Evolutionary conservation across 1,140 invertebrate species (phyloP).

Genomic region (Amyelois transitella): DNA sequence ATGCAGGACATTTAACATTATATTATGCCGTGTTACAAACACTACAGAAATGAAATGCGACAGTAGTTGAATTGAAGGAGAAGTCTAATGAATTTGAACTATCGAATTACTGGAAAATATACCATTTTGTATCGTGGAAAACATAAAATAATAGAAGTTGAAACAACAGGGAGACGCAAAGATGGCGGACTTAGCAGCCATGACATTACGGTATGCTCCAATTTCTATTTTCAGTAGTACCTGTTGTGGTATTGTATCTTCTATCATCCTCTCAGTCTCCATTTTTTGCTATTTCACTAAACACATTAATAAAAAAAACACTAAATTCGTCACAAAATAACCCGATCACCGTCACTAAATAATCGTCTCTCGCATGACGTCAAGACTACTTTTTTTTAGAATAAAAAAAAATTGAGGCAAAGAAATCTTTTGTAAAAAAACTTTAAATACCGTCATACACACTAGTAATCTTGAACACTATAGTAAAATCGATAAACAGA

Average conservation of each 20-base stretch:
- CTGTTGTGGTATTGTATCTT: slow-evolving; percentile 64
- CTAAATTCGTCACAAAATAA: slow-evolving; percentile 52
- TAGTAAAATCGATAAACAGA: no score
- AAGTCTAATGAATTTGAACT: background rate
- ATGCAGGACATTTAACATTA: background rate
- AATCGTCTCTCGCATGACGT: slow-evolving; percentile 67
- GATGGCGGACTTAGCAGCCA: slow-evolving; percentile 55
- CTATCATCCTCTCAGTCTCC: slow-evolving; percentile 71
- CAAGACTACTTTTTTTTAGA: slow-evolving; percentile 37
- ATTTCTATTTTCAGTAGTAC: slow-evolving; percentile 45
- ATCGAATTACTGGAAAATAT: background rate
- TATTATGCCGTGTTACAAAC: background rate
- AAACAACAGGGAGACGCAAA: slow-evolving; percentile 42
- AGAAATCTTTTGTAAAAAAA: background rate
- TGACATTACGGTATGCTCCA: slow-evolving; percentile 62
- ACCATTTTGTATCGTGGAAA: slow-evolving; percentile 19
- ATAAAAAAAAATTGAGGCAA: background rate
- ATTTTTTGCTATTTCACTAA: slow-evolving; percentile 66
- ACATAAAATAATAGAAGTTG: slow-evolving; percentile 33
- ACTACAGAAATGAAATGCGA: no score
- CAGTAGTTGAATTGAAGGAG: no score
- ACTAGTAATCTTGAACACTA: no score
- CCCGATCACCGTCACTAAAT: slow-evolving; percentile 55
- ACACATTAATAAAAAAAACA: slow-evolving; percentile 65
- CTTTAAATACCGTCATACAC: no score